These are phyloP conservation scores for Thripadectes ignobilis DNA, from an alignment of 2,797 vertebrate species.

Conservation along the genomic window DNA sequence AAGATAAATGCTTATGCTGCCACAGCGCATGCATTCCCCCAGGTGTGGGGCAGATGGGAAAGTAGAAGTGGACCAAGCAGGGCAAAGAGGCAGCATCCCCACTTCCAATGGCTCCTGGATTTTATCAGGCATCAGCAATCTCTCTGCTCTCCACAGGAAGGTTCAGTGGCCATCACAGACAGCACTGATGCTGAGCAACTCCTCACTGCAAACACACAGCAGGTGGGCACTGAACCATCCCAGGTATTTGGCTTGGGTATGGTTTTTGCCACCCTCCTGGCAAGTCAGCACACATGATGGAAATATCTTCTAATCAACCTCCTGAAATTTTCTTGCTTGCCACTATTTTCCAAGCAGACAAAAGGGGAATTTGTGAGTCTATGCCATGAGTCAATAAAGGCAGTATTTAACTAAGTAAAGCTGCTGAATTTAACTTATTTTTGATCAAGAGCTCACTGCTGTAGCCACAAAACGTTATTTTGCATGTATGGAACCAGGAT, in stretches of 20 bases:
- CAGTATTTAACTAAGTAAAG: background rate
- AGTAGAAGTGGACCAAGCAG: fast-evolving
- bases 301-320: background rate
- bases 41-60: background rate
- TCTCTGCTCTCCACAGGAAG: background rate
- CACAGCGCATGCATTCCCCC: fast-evolving
- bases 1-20: background rate
- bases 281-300: background rate
- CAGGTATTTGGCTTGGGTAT: background rate
- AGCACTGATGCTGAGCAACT: background rate
- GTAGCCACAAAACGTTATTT: background rate
- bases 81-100: background rate
- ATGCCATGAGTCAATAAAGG: background rate
- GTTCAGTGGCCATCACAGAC: background rate
- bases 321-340: constrained; percentile 4
- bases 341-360: background rate
- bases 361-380: background rate
- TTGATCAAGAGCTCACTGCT: background rate
- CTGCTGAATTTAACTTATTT: background rate
- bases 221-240: background rate
- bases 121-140: background rate
- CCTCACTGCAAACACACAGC: background rate
- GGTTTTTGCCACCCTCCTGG: constrained; percentile 10
- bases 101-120: background rate
- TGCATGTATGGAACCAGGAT: background rate